These are phyloP conservation scores for Rhinichthys klamathensis DNA, from an alignment of 2,113 vertebrate genomes.

Conservation along the genomic window DNA sequence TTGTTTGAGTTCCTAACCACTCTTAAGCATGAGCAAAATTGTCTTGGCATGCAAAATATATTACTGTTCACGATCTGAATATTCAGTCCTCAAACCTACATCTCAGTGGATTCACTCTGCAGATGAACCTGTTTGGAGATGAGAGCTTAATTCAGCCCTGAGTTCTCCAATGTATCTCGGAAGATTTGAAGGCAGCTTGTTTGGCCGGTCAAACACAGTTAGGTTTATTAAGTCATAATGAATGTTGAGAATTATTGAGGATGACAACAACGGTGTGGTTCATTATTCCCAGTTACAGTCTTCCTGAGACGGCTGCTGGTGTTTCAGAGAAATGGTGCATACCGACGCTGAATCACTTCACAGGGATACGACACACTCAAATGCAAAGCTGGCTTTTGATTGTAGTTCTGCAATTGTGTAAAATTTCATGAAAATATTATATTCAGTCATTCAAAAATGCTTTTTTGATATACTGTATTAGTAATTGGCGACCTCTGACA, in stretches of 20 bases:
- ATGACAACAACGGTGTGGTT: constrained; percentile 38
- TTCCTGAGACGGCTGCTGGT: background rate
- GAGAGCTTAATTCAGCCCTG: background rate
- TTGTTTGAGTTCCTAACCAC: background rate
- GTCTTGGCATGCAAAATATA: background rate
- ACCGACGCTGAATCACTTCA: background rate
- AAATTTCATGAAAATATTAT: background rate
- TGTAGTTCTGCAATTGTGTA: background rate
- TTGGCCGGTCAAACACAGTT: constrained; percentile 18
- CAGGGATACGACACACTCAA: background rate
- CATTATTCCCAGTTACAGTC: constrained; percentile 36
- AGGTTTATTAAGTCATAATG: constrained; percentile 25
- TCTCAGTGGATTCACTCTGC: background rate
- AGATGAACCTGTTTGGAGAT: constrained; percentile 3
- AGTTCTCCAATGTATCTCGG: background rate
- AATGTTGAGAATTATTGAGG: constrained; percentile 24
- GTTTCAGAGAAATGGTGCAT: constrained; percentile 15
- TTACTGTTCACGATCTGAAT: background rate
- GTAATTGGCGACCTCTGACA: background rate
- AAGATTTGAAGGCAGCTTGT: background rate
- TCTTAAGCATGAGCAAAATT: background rate
- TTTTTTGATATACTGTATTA: background rate
- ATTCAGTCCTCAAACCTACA: background rate
- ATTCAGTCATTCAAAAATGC: background rate
- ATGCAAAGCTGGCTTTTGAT: background rate